phyloP scores from a whole-genome alignment of 2,113 vertebrate species.

The Prolemur simus region DNA sequence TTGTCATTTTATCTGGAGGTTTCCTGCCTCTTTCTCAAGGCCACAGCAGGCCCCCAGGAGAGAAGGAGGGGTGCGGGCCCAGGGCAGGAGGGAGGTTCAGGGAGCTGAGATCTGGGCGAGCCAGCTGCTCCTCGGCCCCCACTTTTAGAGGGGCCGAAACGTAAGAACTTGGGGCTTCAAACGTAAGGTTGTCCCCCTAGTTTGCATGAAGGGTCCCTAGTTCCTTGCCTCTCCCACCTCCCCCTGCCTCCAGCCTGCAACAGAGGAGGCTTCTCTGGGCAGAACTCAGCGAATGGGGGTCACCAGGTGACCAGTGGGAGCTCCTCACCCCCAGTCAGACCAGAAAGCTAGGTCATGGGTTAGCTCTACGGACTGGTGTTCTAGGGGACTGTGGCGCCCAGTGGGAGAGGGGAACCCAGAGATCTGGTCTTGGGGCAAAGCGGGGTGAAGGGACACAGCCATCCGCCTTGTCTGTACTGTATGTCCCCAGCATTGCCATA shows the following conservation, averaged over 20 bases:
- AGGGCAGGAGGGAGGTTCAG: not conserved
- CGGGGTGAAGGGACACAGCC: not conserved
- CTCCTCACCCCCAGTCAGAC: not conserved
- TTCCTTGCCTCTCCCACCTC: not conserved
- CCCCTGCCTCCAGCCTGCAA: not conserved
- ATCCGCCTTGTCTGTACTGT: constrained; percentile 77
- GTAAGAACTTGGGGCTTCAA: not conserved
- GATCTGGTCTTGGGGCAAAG: not conserved
- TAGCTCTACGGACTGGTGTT: not conserved
- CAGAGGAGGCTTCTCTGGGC: not conserved
- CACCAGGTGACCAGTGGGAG: not conserved
- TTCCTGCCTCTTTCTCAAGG: constrained; percentile 5
- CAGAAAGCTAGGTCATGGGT: constrained; percentile 1
- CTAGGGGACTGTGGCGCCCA: not conserved
- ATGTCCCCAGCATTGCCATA: constrained; percentile 60
- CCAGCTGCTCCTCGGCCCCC: not conserved
- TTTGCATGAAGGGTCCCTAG: not conserved
- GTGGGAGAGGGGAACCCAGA: not conserved
- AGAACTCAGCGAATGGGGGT: not conserved
- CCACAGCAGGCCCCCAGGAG: not conserved
- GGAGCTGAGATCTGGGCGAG: constrained; percentile 27
- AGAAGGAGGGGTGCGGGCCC: constrained; percentile 25
- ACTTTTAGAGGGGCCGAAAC: not conserved
- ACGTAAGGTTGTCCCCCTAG: not conserved
- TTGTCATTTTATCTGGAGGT: constrained; percentile 76